Conservation (phyloP, 2,888 invertebrate species). For the Megalurothrips usitatus region DNA sequence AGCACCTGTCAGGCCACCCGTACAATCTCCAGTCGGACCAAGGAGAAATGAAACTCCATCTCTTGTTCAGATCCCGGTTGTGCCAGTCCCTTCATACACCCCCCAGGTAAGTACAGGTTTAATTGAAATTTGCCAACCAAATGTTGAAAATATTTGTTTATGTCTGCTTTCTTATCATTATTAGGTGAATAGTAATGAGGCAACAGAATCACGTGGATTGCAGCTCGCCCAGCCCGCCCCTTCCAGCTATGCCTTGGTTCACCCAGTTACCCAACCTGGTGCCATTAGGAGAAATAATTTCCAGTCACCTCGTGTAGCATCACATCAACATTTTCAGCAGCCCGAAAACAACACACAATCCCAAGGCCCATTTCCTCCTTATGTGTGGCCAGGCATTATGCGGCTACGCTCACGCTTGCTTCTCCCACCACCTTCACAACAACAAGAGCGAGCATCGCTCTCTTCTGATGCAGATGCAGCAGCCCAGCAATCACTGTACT, state of each 20-base stretch:
- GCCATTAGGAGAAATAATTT: not conserved
- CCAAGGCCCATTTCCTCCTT: not conserved
- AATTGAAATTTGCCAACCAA: not conserved
- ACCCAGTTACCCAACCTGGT: not conserved
- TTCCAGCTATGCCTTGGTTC: constrained; percentile 53
- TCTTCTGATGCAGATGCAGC: not conserved
- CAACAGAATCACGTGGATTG: not conserved
- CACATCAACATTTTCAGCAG: not conserved
- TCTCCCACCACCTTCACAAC: not conserved
- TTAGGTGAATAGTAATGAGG: not conserved
- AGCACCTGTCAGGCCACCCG: not conserved
- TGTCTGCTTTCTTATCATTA: not conserved
- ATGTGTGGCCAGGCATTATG: not conserved
- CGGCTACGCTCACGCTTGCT: not conserved
- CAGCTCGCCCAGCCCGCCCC: constrained; percentile 36
- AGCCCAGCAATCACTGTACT: not conserved
- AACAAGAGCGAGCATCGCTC: not conserved
- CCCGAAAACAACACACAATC: not conserved
- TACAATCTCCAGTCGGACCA: not conserved
- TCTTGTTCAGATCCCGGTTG: not conserved
- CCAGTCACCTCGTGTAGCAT: not conserved
- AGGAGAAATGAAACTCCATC: not conserved
- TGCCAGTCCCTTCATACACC: not conserved
- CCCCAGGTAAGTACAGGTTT: not conserved
- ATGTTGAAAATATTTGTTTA: not conserved